A percentile compares a stretch with the other conserved stretches of the same genome.
Conservation (phyloP, 1,140 invertebrate genomes). For the Ceratina japonica region DNA sequence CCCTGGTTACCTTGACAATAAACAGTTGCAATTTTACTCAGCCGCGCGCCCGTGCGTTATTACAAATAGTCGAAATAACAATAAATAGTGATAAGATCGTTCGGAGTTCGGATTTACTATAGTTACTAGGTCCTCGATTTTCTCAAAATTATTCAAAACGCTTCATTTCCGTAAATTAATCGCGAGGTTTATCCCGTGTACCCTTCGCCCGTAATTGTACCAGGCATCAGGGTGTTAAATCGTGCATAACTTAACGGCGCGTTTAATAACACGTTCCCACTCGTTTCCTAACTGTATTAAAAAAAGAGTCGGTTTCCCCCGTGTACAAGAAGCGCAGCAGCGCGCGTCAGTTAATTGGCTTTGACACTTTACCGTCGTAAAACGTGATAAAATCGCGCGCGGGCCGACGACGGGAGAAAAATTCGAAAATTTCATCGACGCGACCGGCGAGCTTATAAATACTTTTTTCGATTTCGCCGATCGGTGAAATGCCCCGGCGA, state of each 20-base stretch:
- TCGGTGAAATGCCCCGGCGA: not conserved
- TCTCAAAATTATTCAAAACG: too few species aligned
- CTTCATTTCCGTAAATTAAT: constrained; percentile 32
- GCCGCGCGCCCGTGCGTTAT: constrained; percentile 14
- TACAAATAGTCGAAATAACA: not conserved
- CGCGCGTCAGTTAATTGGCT: constrained; percentile 64
- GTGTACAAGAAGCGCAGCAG: constrained; percentile 26
- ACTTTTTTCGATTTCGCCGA: not conserved
- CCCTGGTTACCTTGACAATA: constrained; percentile 27
- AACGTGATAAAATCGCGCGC: constrained; percentile 1
- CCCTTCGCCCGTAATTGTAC: constrained; percentile 19
- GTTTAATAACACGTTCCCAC: constrained; percentile 38
- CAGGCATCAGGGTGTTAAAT: constrained; percentile 46
- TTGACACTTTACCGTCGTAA: constrained; percentile 32
- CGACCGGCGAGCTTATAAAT: not conserved
- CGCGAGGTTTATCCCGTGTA: constrained; percentile 13
- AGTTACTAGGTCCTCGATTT: too few species aligned
- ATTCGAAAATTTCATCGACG: not conserved
- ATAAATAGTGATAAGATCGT: too few species aligned
- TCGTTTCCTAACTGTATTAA: not conserved
- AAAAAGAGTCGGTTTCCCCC: constrained; percentile 18
- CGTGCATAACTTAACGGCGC: constrained; percentile 31
- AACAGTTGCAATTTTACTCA: constrained; percentile 43
- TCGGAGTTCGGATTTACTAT: too few species aligned
- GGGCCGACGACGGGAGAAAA: too few species aligned